Percentiles rank a stretch among this genome's conserved stretches.
These are phyloP conservation scores for Pogonus chalceus DNA, from an alignment of 1,140 invertebrate genomes.

Conservation along the genomic window DNA sequence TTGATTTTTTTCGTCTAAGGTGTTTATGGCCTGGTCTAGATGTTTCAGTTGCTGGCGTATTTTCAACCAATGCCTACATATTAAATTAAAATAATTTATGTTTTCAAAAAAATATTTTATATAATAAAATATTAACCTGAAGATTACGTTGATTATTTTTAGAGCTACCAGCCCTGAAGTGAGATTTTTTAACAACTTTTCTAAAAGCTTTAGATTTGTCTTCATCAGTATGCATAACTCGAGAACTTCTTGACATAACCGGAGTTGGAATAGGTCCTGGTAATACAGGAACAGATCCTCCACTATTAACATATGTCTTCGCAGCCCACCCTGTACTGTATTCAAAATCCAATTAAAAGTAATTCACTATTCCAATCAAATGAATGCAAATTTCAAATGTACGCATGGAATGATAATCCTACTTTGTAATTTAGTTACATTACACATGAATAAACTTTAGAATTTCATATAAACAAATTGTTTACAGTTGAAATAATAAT, in stretches of 20 bases:
- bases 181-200: neutral
- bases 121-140: no score
- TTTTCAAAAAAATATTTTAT: no score
- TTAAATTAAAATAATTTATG: neutral
- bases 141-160: neutral
- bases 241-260: neutral
- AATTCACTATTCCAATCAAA: no score
- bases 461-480: no score
- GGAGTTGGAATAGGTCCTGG: neutral
- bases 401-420: no score
- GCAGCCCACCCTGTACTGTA: neutral
- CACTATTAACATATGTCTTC: neutral
- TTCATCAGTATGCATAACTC: neutral
- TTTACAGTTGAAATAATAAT: no score
- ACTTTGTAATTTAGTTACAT: no score
- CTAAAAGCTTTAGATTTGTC: neutral
- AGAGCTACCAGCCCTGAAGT: neutral
- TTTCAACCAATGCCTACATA: conserved; percentile 1
- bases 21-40: conserved; percentile 8
- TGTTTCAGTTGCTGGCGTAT: conserved; percentile 8
- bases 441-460: no score
- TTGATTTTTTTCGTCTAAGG: conserved; percentile 2
- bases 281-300: neutral
- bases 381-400: no score
- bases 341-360: no score